Percentiles rank a stretch among this genome's conserved stretches.
Evolutionary conservation across 2,888 invertebrate species (phyloP).

Genomic region (Antitype chi): DNA sequence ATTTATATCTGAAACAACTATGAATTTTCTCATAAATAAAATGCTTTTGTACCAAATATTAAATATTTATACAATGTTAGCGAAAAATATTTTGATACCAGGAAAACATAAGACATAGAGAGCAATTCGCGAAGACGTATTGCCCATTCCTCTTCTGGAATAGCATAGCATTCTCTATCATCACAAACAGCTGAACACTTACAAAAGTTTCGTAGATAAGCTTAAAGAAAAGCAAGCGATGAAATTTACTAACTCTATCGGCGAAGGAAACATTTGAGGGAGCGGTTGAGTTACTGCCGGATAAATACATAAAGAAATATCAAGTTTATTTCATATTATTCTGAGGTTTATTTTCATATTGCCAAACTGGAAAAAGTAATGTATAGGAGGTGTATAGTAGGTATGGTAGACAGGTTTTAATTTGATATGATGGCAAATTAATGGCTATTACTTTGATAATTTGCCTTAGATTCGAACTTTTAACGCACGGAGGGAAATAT

Average conservation of each 20-base stretch:
- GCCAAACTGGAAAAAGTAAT: background rate
- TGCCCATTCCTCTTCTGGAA: conserved; percentile 21
- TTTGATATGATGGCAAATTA: background rate
- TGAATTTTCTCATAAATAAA: background rate
- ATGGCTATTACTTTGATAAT: conserved; percentile 1
- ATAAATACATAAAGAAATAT: conserved; percentile 16
- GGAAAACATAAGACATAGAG: conserved; percentile 23
- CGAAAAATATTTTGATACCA: conserved; percentile 33
- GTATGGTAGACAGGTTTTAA: background rate
- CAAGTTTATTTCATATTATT: background rate
- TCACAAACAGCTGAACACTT: conserved; percentile 42
- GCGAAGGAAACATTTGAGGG: conserved; percentile 14
- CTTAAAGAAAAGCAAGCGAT: conserved; percentile 34
- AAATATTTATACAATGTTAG: conserved; percentile 29
- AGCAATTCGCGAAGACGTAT: conserved; percentile 38
- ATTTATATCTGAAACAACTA: background rate
- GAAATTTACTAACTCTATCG: conserved; percentile 27
- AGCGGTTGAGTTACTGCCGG: background rate
- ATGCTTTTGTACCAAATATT: conserved; percentile 12
- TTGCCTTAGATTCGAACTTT: conserved; percentile 1
- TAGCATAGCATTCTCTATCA: conserved; percentile 41
- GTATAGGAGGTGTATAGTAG: too few relatives aligned
- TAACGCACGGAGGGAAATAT: background rate
- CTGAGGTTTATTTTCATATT: background rate
- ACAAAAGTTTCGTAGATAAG: conserved; percentile 15